These are phyloP conservation scores for Larimichthys polyactis DNA, from an alignment of 2,113 vertebrate species.

Conservation along the genomic window DNA sequence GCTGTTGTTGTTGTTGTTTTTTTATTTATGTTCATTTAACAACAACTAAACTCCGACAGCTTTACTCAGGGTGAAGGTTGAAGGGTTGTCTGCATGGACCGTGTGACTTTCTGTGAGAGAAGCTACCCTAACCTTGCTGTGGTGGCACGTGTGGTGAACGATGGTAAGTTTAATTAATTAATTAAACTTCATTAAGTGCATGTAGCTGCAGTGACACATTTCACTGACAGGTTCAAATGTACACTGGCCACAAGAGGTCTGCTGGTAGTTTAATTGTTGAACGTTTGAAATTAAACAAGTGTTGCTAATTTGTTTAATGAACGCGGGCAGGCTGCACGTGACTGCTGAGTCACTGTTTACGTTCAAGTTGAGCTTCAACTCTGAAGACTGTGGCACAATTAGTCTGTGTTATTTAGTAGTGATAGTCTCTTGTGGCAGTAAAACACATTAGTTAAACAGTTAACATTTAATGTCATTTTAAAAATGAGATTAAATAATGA, in stretches of 20 bases:
- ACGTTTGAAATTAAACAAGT: not conserved
- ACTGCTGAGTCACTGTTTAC: not conserved
- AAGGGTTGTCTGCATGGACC: constrained; percentile 7
- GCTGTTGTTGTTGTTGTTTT: not conserved
- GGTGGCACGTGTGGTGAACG: constrained; percentile 56
- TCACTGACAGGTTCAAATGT: not conserved
- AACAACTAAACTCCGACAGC: no score
- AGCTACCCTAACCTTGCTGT: constrained; percentile 70
- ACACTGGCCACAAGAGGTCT: not conserved
- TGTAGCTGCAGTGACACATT: not conserved
- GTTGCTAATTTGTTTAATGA: not conserved
- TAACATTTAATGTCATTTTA: no score
- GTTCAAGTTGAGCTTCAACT: no score
- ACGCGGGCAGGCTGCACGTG: not conserved
- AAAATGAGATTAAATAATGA: no score
- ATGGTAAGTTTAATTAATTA: constrained; percentile 52
- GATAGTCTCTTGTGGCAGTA: no score
- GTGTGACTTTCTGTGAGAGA: constrained; percentile 5
- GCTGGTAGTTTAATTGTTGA: not conserved
- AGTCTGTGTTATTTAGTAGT: no score
- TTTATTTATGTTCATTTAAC: not conserved
- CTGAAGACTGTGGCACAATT: no score
- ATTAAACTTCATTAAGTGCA: no score
- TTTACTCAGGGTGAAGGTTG: no score
- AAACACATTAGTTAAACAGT: no score